Conservation (phyloP, 2,113 vertebrate genomes). For the Aythya baeri region DNA sequence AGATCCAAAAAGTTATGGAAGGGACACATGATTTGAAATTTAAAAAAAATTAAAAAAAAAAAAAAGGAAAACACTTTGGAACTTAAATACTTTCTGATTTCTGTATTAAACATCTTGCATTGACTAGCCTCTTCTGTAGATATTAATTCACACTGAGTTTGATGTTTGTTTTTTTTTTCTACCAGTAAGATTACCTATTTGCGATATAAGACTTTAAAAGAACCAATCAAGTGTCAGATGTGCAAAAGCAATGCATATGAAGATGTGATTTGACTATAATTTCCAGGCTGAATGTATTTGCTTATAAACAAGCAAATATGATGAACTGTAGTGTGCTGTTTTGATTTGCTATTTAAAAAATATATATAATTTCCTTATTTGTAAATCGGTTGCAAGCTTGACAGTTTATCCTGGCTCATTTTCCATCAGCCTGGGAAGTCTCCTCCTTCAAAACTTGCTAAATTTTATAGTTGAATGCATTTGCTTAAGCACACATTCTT, state of each 20-base stretch:
- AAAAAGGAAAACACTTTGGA: neutral
- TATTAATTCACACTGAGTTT: conserved; percentile 28
- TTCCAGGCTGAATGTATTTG: conserved; percentile 53
- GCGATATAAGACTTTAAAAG: conserved; percentile 48
- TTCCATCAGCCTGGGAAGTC: conserved; percentile 21
- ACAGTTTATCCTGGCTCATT: conserved; percentile 36
- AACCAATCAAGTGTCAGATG: neutral
- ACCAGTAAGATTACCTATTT: conserved; percentile 36
- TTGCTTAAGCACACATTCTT: neutral
- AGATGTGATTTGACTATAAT: conserved; percentile 32
- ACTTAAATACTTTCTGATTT: conserved; percentile 27
- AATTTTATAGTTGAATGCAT: neutral
- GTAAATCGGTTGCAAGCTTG: neutral
- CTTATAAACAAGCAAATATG: conserved; percentile 51
- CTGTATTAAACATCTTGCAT: conserved; percentile 13
- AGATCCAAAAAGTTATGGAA: conserved; percentile 39
- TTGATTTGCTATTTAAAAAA: conserved; percentile 35
- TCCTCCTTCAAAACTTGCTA: neutral
- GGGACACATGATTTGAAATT: conserved; percentile 59
- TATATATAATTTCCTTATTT: neutral
- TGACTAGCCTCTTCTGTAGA: conserved; percentile 48
- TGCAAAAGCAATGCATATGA: neutral
- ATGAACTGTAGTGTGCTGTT: conserved; percentile 61
- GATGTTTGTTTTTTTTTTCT: neutral
- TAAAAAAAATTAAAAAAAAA: neutral